phyloP scores from a whole-genome alignment of 2,888 invertebrate species.

The Bibio marci region DNA sequence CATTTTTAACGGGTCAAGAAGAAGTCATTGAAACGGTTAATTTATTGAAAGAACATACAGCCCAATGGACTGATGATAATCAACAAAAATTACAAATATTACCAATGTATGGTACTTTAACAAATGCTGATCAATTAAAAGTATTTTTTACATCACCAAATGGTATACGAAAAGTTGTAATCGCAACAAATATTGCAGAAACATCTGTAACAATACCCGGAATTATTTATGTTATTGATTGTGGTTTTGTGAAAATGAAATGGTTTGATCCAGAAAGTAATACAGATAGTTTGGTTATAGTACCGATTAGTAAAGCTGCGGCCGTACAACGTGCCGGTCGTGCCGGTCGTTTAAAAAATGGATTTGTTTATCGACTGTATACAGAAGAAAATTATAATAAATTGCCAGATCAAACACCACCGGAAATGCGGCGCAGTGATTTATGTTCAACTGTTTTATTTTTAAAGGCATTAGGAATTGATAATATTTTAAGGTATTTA shows the following conservation, averaged over 20 bases:
- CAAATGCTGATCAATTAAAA: conserved; percentile 59
- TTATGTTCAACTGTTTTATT: conserved; percentile 72
- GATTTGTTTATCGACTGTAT: conserved; percentile 73
- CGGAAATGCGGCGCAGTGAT: conserved; percentile 86
- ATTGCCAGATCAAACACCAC: conserved; percentile 55
- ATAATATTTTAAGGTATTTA: conserved; percentile 50
- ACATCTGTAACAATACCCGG: conserved; percentile 91
- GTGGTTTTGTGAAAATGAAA: conserved; percentile 88
- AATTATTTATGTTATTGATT: conserved; percentile 83
- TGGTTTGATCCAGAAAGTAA: conserved; percentile 74
- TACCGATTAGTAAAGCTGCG: conserved; percentile 72
- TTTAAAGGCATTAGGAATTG: conserved; percentile 85
- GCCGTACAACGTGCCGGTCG: conserved; percentile 86
- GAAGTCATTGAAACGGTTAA: conserved; percentile 71
- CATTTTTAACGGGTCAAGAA: conserved; percentile 86
- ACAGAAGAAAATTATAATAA: conserved; percentile 59
- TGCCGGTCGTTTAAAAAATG: conserved; percentile 68
- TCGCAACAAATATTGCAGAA: conserved; percentile 95
- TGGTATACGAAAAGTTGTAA: conserved; percentile 69
- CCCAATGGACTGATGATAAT: conserved; percentile 31
- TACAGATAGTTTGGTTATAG: conserved; percentile 66
- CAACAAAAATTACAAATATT: conserved; percentile 57
- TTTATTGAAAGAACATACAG: conserved; percentile 37
- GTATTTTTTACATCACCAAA: conserved; percentile 59
- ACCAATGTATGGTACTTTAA: conserved; percentile 87